These are phyloP conservation scores for Diorhabda carinulata DNA, from an alignment of 1,140 invertebrate species.

Conservation along the genomic window DNA sequence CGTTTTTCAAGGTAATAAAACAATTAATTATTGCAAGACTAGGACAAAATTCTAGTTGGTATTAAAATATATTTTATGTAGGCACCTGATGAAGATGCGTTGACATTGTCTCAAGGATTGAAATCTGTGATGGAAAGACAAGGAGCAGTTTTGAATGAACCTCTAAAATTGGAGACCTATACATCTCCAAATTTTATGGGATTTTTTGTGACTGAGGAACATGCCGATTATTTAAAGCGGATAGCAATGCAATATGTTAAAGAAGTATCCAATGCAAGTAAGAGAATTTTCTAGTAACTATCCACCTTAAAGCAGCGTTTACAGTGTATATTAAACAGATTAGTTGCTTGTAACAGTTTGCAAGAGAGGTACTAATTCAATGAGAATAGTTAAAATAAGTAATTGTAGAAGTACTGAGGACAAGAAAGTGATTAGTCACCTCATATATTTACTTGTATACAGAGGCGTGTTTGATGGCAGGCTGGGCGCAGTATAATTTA, in stretches of 20 bases:
- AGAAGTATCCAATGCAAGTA: conserved; percentile 69
- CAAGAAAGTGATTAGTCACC: no score
- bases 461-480: no score
- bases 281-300: conserved; percentile 40
- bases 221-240: conserved; percentile 70
- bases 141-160: conserved; percentile 56
- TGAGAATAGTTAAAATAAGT: no score
- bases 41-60: background rate
- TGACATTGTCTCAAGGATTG: conserved; percentile 60
- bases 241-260: conserved; percentile 73
- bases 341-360: no score
- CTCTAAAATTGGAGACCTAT: conserved; percentile 72
- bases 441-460: no score
- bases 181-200: conserved; percentile 84
- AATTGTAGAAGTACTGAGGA: no score
- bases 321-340: no score
- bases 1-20: conserved; percentile 75
- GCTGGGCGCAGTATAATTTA: no score
- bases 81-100: conserved; percentile 69
- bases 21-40: background rate
- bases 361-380: no score
- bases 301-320: no score
- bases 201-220: conserved; percentile 74
- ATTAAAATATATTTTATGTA: conserved; percentile 40
- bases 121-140: conserved; percentile 67